phyloP scores from a whole-genome alignment of 2,113 vertebrate genomes.

The Sakesphorus luctuosus region DNA sequence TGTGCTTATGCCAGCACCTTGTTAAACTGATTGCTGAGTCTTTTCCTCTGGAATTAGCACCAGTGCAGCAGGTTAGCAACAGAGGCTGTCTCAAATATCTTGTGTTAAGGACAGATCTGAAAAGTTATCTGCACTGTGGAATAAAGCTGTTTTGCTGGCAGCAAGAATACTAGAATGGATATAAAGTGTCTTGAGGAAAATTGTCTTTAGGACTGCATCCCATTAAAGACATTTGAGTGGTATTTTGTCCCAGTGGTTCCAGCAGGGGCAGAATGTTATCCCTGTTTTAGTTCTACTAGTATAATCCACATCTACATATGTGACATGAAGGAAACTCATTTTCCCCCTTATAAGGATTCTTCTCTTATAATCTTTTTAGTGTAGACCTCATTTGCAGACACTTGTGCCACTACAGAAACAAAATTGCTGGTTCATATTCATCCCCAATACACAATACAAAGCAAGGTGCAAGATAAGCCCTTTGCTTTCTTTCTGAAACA shows the following conservation, averaged over 20 bases:
- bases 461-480: background rate
- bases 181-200: slow-evolving; percentile 56
- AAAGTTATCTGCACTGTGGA: slow-evolving; percentile 69
- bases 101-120: slow-evolving; percentile 68
- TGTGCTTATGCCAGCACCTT: slow-evolving; percentile 69
- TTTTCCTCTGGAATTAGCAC: slow-evolving; percentile 66
- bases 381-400: background rate
- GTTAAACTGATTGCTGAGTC: slow-evolving; percentile 57
- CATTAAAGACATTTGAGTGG: slow-evolving; percentile 13
- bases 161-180: slow-evolving; percentile 54
- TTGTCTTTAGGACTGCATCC: background rate
- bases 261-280: background rate
- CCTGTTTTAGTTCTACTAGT: background rate
- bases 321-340: background rate
- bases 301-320: background rate
- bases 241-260: background rate
- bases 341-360: background rate
- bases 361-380: background rate
- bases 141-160: slow-evolving; percentile 68
- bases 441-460: background rate
- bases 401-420: background rate
- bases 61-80: slow-evolving; percentile 63
- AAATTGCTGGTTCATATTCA: background rate
- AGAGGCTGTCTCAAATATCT: slow-evolving; percentile 74
- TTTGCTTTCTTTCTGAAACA: background rate